Conservation (phyloP, 2,888 invertebrate genomes). For the Rosalia funebris region DNA sequence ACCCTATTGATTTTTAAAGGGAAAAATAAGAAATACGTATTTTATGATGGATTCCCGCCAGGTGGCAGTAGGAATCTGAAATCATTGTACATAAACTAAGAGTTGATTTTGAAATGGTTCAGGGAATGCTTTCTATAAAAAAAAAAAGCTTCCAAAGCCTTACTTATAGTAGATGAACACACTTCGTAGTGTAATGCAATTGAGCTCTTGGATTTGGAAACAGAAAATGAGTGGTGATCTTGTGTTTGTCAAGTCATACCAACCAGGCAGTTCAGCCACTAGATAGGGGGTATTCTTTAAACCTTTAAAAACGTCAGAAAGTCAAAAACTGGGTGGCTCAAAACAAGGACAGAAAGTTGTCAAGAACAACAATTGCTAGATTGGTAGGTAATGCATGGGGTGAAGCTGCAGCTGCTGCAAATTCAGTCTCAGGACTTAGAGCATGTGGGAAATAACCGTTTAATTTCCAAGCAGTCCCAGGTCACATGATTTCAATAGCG, state of each 20-base stretch:
- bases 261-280: slow-evolving; percentile 25
- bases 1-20: too few species aligned
- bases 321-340: background rate
- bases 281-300: slow-evolving; percentile 5
- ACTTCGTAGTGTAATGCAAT: slow-evolving; percentile 25
- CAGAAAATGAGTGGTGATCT: slow-evolving; percentile 22
- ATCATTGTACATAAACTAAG: slow-evolving; percentile 37
- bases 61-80: slow-evolving; percentile 41
- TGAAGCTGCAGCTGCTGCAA: background rate
- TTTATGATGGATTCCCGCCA: slow-evolving; percentile 41
- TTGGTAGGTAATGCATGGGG: slow-evolving; percentile 1
- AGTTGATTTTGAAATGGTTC: slow-evolving; percentile 23
- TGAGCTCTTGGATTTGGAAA: slow-evolving; percentile 25
- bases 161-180: slow-evolving; percentile 31
- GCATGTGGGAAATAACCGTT: slow-evolving; percentile 1
- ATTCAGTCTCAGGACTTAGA: background rate
- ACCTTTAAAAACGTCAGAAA: background rate
- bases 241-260: slow-evolving; percentile 24
- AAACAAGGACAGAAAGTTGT: background rate
- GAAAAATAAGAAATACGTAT: too few species aligned
- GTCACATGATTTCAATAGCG: background rate
- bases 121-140: slow-evolving; percentile 26
- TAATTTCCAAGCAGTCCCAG: background rate
- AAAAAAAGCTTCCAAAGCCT: slow-evolving; percentile 18
- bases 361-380: background rate